These are phyloP conservation scores for Hipposideros armiger DNA, from an alignment of 2,113 vertebrate genomes.

Conservation along the genomic window DNA sequence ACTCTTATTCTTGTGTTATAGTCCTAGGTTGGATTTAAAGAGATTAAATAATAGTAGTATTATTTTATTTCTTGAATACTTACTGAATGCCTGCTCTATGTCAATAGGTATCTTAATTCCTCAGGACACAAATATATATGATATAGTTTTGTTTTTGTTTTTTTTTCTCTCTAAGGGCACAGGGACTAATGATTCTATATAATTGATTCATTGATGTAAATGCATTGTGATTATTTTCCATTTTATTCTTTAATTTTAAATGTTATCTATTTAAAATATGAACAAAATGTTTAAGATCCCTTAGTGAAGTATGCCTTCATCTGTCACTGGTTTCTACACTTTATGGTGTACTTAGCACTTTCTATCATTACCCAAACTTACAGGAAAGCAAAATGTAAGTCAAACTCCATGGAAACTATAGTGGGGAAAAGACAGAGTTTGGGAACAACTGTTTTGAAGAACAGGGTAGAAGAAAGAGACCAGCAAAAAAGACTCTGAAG, in stretches of 20 bases:
- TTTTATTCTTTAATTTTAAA: slow-evolving; percentile 12
- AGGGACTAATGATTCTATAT: neutral
- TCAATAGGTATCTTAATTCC: neutral
- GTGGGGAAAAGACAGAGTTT: neutral
- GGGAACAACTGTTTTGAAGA: neutral
- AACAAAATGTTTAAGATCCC: neutral
- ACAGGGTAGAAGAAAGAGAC: neutral
- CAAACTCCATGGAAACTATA: neutral
- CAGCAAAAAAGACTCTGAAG: neutral
- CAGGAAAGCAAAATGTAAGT: neutral
- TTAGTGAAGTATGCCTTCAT: neutral
- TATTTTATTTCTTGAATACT: slow-evolving; percentile 12
- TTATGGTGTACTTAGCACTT: neutral
- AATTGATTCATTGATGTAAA: neutral
- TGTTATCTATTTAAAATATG: neutral
- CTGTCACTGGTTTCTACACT: neutral
- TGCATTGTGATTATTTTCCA: neutral
- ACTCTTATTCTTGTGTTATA: neutral
- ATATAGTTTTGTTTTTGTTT: neutral
- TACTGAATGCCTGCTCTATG: neutral
- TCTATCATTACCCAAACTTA: neutral
- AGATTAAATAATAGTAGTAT: neutral
- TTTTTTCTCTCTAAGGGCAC: neutral
- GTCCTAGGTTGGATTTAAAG: neutral
- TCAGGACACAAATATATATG: neutral